These are phyloP conservation scores for Cephus pygmeus DNA, from an alignment of 2,888 invertebrate species.

Conservation along the genomic window DNA sequence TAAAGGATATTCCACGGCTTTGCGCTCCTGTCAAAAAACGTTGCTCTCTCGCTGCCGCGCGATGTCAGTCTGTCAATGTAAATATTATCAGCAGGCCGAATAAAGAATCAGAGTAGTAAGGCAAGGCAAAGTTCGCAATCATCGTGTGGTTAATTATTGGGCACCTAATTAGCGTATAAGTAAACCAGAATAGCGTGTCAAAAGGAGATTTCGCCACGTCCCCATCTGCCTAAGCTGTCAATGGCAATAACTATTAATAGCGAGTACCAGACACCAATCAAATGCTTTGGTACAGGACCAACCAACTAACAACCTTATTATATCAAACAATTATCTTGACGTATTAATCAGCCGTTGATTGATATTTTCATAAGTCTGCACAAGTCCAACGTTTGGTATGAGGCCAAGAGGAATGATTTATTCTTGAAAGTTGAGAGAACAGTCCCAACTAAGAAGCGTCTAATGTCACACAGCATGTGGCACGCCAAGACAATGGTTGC, in stretches of 20 bases:
- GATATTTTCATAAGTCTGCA: neutral
- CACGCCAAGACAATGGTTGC: neutral
- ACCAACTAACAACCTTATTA: neutral
- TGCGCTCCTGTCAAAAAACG: neutral
- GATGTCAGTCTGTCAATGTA: neutral
- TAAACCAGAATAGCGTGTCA: slow-evolving; percentile 62
- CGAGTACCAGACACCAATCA: neutral
- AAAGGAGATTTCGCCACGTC: slow-evolving; percentile 49
- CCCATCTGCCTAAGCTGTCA: neutral
- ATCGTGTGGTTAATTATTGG: neutral
- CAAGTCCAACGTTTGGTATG: neutral
- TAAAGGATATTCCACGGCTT: neutral
- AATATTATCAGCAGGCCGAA: neutral
- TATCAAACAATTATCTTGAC: neutral
- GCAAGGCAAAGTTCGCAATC: neutral
- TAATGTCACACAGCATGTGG: neutral
- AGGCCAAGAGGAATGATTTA: neutral
- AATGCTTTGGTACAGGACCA: neutral
- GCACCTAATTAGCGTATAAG: slow-evolving; percentile 38
- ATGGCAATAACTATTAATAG: neutral
- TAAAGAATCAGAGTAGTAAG: neutral
- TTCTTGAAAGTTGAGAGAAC: neutral
- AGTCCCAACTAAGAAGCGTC: neutral
- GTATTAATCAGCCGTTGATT: neutral
- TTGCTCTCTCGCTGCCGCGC: neutral